Base-by-base conservation (phyloP, 2,113 vertebrate species). In the Aplodontia rufa region DNA sequence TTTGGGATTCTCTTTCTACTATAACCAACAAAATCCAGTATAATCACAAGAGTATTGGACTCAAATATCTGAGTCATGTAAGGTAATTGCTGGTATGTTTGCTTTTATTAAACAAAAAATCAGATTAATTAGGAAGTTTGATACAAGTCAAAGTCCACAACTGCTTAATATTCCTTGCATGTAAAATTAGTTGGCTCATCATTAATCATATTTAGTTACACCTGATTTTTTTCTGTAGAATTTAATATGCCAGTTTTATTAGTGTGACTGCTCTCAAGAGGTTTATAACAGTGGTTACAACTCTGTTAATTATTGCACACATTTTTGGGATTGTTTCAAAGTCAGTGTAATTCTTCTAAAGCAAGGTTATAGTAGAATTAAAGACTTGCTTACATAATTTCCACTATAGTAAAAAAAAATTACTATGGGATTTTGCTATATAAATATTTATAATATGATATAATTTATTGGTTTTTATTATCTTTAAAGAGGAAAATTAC, bases 151-250 rank as follows among this genome's bases (percentile, higher is more conserved):
- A 93, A 93, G 81, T 97, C 91, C 24, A 90, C 90, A 91, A 81
- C 92, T 98, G 1, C 75, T 98, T 98, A 97, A 92, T 97, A 98
- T 98, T 98, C 94, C 95, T 95, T 95, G 93, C 91, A 78, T 86
- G 94, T 91, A 75, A 92, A 96, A 94, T 90, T 87, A 97, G 97
- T 98, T 97, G 91, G 96, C 94, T 98, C 93, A 97, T 98, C 98
- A 98, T 98, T 98, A 98, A 98, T 98, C 98, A 97, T 97, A 87
- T 98, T 98, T 98, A 98, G 97, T 97, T 98, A 94, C 95, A 98
- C 96, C 94, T 97, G 94, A 93, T 98, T 97, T 98, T 98, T 98
- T 98, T 97, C 49, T 97, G 71, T 93, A 97, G 92, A 97, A 93
- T 97, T 98, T 98, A 98, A 96, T 98, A 97, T 94, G 92, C 64